phyloP scores from a whole-genome alignment of 1,140 invertebrate species.

The Bombus superbus region DNA sequence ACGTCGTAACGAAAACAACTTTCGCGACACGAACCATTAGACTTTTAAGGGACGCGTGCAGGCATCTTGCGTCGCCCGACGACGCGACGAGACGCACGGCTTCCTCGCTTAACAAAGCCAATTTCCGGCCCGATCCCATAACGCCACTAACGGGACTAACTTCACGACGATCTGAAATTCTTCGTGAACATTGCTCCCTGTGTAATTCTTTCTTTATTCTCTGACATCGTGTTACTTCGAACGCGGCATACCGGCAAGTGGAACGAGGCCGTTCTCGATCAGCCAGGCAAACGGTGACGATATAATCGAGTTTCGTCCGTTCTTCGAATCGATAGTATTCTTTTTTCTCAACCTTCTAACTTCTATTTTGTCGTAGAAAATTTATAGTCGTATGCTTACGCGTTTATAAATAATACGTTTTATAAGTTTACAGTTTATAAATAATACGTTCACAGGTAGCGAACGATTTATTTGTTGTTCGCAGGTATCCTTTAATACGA shows the following conservation, averaged over 20 bases:
- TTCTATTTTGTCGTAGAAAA: too few relatives aligned
- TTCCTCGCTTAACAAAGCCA: slow-evolving; percentile 61
- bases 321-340: background rate
- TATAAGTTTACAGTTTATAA: background rate
- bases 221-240: too few relatives aligned
- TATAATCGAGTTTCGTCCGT: too few relatives aligned
- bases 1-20: slow-evolving; percentile 33
- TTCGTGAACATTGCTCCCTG: slow-evolving; percentile 18
- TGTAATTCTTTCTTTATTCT: slow-evolving; percentile 1
- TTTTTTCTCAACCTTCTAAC: background rate
- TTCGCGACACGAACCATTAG: slow-evolving; percentile 58
- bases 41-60: slow-evolving; percentile 56
- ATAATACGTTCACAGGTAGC: background rate
- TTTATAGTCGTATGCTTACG: background rate
- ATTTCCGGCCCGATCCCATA: slow-evolving; percentile 50
- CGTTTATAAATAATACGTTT: background rate
- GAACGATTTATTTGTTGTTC: too few relatives aligned
- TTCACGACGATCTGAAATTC: slow-evolving; percentile 48
- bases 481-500: background rate
- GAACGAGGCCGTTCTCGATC: background rate
- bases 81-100: slow-evolving; percentile 45
- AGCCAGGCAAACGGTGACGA: background rate
- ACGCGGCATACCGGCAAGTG: background rate
- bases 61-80: slow-evolving; percentile 28
- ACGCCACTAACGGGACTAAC: slow-evolving; percentile 56